These are phyloP conservation scores for Callaeas wilsoni DNA, from an alignment of 2,113 vertebrate genomes.

Conservation along the genomic window DNA sequence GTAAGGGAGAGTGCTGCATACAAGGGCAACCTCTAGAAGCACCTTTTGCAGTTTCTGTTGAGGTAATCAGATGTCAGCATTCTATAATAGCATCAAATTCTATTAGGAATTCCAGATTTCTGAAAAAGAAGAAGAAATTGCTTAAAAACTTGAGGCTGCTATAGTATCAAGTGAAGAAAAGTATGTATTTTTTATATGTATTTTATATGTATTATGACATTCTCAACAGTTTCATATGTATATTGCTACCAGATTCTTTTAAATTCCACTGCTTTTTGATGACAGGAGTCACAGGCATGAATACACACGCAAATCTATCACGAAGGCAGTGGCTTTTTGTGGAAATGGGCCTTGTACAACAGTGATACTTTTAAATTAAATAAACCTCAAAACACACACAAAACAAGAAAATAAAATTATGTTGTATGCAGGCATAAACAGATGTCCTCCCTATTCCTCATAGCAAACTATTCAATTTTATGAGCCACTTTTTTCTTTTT, in stretches of 20 bases:
- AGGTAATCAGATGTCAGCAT: background rate
- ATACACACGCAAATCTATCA: background rate
- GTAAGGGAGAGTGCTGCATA: background rate
- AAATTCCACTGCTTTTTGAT: background rate
- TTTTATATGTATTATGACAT: background rate
- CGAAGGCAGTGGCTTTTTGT: background rate
- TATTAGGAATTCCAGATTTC: background rate
- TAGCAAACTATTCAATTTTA: slow-evolving; percentile 67
- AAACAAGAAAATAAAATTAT: background rate
- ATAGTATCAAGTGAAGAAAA: background rate
- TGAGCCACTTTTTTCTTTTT: slow-evolving; percentile 56
- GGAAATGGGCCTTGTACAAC: background rate
- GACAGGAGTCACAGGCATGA: background rate
- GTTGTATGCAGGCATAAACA: slow-evolving; percentile 8
- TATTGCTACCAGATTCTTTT: background rate
- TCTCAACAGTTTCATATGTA: background rate
- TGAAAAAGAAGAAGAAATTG: background rate
- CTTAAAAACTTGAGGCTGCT: background rate
- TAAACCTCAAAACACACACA: background rate
- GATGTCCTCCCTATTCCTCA: slow-evolving; percentile 13
- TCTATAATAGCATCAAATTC: background rate
- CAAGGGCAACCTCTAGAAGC: background rate
- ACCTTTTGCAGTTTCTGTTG: background rate
- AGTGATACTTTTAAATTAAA: background rate
- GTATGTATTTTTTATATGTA: background rate